Percentiles rank a stretch among this genome's conserved stretches.
Conservation (phyloP, 92 coral and sea anemone genomes). For the Paragorgia papillata region DNA sequence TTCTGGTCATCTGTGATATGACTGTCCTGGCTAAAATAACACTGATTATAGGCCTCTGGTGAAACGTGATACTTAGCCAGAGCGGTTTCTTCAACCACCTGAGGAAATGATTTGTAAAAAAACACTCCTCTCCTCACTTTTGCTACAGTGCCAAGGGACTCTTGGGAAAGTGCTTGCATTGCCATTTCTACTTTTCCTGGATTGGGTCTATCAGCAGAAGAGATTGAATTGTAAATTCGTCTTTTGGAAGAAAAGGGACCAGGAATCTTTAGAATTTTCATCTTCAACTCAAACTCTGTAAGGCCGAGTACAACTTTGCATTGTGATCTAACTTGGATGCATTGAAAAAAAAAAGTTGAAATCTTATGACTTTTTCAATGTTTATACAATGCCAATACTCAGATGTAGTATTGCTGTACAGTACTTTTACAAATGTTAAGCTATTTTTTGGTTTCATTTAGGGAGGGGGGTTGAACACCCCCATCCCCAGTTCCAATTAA, state of each 20-base stretch:
- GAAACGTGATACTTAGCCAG: constrained; percentile 14
- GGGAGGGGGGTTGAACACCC: no score
- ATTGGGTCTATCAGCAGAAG: constrained; percentile 16
- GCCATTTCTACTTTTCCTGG: not conserved
- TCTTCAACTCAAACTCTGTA: constrained; percentile 15
- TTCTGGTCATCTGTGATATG: constrained; percentile 9
- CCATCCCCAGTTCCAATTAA: no score
- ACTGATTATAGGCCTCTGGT: not conserved
- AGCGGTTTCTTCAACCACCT: not conserved
- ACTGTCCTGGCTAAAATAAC: not conserved
- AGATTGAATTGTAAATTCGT: constrained; percentile 24
- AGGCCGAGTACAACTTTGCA: constrained; percentile 2
- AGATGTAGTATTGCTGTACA: no score
- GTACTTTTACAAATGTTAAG: no score
- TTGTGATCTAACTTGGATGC: constrained; percentile 6
- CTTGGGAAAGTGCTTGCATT: not conserved
- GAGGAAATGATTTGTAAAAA: constrained; percentile 21
- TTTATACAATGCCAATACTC: no score
- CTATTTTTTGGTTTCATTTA: no score
- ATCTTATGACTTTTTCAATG: no score
- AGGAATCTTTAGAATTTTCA: not conserved
- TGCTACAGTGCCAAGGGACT: constrained; percentile 5
- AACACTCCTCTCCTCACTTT: constrained; percentile 23
- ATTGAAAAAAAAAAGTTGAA: not conserved
- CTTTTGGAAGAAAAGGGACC: constrained; percentile 17